Percentiles rank a stretch among this genome's conserved stretches.
These are phyloP conservation scores for Acrobasis consociella DNA, from an alignment of 2,888 invertebrate genomes.

Conservation along the genomic window DNA sequence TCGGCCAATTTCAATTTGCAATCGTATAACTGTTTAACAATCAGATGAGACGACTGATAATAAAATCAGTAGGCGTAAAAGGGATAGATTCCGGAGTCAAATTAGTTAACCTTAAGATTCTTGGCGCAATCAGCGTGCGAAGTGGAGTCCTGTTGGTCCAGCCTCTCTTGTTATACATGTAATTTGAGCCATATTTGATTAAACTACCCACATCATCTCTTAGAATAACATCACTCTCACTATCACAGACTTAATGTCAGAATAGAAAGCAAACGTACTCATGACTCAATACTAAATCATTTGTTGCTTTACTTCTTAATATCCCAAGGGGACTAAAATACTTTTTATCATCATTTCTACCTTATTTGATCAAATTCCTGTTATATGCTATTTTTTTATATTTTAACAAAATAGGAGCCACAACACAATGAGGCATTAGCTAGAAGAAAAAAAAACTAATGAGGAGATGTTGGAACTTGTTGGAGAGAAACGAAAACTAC, in stretches of 20 bases:
- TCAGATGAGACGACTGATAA: conserved; percentile 36
- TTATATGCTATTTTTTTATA: no score
- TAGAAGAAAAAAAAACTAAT: no score
- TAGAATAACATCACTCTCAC: conserved; percentile 41
- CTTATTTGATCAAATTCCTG: no score
- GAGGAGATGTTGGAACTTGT: no score
- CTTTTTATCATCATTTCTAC: no score
- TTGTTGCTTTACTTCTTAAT: no score
- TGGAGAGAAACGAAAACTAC: no score
- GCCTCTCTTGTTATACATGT: conserved; percentile 61
- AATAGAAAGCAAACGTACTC: background rate
- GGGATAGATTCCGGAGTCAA: conserved; percentile 57
- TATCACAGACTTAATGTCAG: conserved; percentile 21
- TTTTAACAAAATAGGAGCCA: no score
- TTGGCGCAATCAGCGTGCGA: conserved; percentile 77
- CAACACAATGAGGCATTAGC: no score
- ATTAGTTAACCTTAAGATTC: conserved; percentile 73
- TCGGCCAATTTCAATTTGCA: conserved; percentile 45
- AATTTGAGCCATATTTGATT: conserved; percentile 71
- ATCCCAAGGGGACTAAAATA: no score
- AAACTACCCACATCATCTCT: conserved; percentile 58
- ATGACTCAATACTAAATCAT: no score
- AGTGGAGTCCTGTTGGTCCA: conserved; percentile 73
- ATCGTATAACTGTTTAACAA: conserved; percentile 41
- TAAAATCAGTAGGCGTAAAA: conserved; percentile 42